Base-by-base conservation (phyloP, 2,888 invertebrate species). In the Cantharis rustica region DNA sequence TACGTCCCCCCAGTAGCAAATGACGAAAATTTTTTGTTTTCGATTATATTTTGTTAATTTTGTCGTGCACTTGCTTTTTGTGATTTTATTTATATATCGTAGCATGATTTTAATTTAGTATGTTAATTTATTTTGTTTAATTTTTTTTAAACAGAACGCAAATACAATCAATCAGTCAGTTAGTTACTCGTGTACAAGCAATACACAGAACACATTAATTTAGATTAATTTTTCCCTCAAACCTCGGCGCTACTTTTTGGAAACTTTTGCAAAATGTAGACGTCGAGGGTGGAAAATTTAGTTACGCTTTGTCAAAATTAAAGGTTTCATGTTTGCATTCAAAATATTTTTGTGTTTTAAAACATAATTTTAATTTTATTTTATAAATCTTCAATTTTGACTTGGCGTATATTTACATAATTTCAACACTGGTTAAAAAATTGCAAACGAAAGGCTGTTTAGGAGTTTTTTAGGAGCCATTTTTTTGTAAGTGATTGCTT, bases 31-130 rank as follows among this genome's bases (percentile, higher is more conserved):
- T 66, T 79, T 80, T 66, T 77, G 77, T 78, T 80, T 78, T 80
- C 79, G 77, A 79, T 81, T 81, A 81, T 82, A 71, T 80, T 82
- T 83, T 81, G 78, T 80, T 73, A 79, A 61, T 76, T 79, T 75
- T 72, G 75, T 78, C 73, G 79, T 80, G 77, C 76, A 79, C 72
- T 78, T 71, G 77, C 75, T 79, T 79, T 76, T 79, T 76, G 70
- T 80, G 69, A 61, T 76, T 77, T 82, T 79, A 80, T 80, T 83
- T 79, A 81, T 84, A 87, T 87, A 87, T 87, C 86, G 86, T 87
- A 87, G 88, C 88, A 88, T 88, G 88, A 83, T 81, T 80, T 82
- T 83, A 81, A 82, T 84, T 85, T 84, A 82, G 83, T 83, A 77
- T 80, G 72, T 75, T 75, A 71, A 62, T 75, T 78, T 79, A 61